These are phyloP conservation scores for Protonibea diacanthus DNA, from an alignment of 2,797 vertebrate genomes.

Conservation along the genomic window DNA sequence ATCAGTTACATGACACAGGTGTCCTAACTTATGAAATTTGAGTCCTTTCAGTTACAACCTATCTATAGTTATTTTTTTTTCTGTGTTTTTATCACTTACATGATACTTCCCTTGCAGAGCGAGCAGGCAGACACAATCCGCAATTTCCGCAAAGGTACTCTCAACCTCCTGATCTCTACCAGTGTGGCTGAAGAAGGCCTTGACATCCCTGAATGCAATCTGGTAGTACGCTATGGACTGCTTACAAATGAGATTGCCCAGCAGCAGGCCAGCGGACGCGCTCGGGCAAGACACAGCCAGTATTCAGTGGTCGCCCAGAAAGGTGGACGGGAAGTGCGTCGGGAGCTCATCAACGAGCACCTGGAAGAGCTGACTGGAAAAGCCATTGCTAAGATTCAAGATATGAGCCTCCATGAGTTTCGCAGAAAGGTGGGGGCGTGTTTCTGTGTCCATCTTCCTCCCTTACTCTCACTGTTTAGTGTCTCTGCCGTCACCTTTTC, in stretches of 20 bases:
- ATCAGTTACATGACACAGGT: slow-evolving; percentile 92
- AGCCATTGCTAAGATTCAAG: slow-evolving; percentile 87
- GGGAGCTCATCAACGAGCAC: slow-evolving; percentile 88
- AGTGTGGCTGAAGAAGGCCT: slow-evolving; percentile 96
- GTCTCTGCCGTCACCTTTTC: not conserved
- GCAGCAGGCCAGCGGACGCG: slow-evolving; percentile 93
- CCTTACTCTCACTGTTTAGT: not conserved
- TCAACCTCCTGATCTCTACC: slow-evolving; percentile 95
- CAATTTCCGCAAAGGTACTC: slow-evolving; percentile 82
- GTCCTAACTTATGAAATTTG: not conserved
- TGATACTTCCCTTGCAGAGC: slow-evolving; percentile 62
- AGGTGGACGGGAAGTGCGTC: slow-evolving; percentile 84
- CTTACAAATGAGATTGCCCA: slow-evolving; percentile 97
- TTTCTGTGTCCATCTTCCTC: not conserved
- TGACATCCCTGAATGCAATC: slow-evolving; percentile 93
- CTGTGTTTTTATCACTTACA: not conserved
- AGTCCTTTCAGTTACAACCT: not conserved
- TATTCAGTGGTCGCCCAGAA: slow-evolving; percentile 90
- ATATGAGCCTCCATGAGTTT: slow-evolving; percentile 83
- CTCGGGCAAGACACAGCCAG: slow-evolving; percentile 87
- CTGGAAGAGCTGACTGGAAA: slow-evolving; percentile 86
- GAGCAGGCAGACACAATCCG: slow-evolving; percentile 88
- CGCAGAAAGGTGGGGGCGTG: slow-evolving; percentile 79
- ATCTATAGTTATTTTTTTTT: not conserved
- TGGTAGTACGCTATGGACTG: slow-evolving; percentile 94